Conservation (phyloP, 2,797 vertebrate species). For the Caiman crocodilus region DNA sequence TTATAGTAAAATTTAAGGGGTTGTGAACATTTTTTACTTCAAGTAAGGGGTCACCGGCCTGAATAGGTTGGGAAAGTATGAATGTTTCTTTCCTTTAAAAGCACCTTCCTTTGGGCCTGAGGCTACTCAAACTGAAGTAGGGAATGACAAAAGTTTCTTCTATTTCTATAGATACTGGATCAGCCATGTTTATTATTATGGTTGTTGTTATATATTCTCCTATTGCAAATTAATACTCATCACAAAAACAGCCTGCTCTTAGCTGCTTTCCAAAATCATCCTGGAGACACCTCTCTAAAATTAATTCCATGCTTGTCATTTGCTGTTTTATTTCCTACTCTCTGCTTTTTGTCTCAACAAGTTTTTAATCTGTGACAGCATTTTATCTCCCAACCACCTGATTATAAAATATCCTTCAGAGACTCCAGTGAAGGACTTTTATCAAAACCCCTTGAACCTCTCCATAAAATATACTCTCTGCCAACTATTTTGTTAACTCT, state of each 20-base stretch:
- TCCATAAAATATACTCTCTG: slow-evolving; percentile 80
- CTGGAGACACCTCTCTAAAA: slow-evolving; percentile 71
- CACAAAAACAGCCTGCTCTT: slow-evolving; percentile 65
- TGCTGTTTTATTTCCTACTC: slow-evolving; percentile 75
- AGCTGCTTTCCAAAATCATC: slow-evolving; percentile 73
- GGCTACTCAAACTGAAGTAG: not conserved
- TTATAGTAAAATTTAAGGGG: not conserved
- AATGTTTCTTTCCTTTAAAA: not conserved
- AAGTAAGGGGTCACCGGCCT: not conserved
- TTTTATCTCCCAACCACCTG: slow-evolving; percentile 77
- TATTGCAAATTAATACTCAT: slow-evolving; percentile 61
- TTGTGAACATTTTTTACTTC: not conserved
- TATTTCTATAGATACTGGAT: not conserved
- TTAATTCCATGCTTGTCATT: slow-evolving; percentile 77
- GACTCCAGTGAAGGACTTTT: slow-evolving; percentile 78
- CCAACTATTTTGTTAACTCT: slow-evolving; percentile 75
- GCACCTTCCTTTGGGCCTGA: not conserved
- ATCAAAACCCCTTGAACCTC: slow-evolving; percentile 76
- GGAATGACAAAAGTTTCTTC: not conserved
- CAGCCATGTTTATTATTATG: rapidly evolving
- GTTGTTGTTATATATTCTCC: slow-evolving; percentile 57
- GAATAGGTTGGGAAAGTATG: not conserved
- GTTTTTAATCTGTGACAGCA: slow-evolving; percentile 79
- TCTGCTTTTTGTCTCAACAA: slow-evolving; percentile 79
- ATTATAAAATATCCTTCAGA: slow-evolving; percentile 80